Base-by-base conservation (phyloP, 2,113 vertebrate genomes). In the Stegastes partitus region DNA sequence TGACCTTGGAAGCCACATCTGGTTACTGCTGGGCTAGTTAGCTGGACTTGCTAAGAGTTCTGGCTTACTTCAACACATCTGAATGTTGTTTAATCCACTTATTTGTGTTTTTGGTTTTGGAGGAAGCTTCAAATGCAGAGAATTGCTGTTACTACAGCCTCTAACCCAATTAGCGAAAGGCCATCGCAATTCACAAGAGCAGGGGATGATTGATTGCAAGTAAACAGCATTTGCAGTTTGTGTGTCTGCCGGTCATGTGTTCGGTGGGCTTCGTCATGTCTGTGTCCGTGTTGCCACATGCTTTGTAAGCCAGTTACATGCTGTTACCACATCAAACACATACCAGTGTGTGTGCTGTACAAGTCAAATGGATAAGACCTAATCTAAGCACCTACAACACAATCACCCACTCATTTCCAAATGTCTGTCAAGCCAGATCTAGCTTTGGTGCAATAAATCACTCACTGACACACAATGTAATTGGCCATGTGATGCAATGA, bases 401-500 rank as follows among this genome's bases (percentile, higher is more conserved):
- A 42, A 78, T 83, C 45, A 10, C 34, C 45, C 42, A 44, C 73
- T 82, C 74, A 54, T 85, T 86, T 85, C 77, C 16, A 16, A 54
- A 56, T 76, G 85, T 71, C 80, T 69, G 72, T 88, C 78, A 83
- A 68, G 74, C 42, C 25, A 39, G 67, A 77, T 68, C 66, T 42
- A 50, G 72, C 70, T 74, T 45, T 16, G 59, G 39, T 31, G 81
- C 81, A 85, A 90, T 92, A 93, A 91, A 93, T 92, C 87, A 91
- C 75, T 77, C 63, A 82, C 26, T 92, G 91, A 90, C 91, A 90
- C 56, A 65, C 72, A 74, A 75, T 83, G 86, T 91, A 91, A 92
- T 91, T 91, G 87, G 82, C 79, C 80, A 78, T 87, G 87, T 82
- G 86, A 90, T 89, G 77, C 81, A 84, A 82, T 85, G 77, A 86